phyloP scores from a whole-genome alignment of 2,888 invertebrate species.

The Sturmia bella region DNA sequence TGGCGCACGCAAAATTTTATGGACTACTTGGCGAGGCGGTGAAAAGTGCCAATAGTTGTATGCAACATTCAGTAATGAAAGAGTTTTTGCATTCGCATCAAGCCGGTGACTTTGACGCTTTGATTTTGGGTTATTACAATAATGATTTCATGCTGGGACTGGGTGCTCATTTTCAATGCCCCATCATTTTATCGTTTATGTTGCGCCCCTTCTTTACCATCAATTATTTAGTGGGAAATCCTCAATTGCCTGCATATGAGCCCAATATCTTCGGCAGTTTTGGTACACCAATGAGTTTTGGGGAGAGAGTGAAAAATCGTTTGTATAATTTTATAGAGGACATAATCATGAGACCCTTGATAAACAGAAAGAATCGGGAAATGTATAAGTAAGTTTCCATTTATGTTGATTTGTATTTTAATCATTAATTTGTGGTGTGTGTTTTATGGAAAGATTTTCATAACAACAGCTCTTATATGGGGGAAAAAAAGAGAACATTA shows the following conservation, averaged over 20 bases:
- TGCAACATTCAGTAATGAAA: conserved; percentile 69
- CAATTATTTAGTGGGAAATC: conserved; percentile 75
- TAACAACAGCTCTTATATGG: too few species aligned
- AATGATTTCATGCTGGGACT: conserved; percentile 79
- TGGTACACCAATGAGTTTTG: conserved; percentile 72
- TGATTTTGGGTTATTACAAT: conserved; percentile 76
- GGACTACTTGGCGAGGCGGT: too few species aligned
- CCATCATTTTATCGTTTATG: conserved; percentile 76
- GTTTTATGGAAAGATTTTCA: too few species aligned
- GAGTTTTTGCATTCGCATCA: conserved; percentile 71
- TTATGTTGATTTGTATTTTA: too few species aligned
- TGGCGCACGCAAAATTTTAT: too few species aligned
- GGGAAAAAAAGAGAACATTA: too few species aligned
- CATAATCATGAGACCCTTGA: conserved; percentile 3
- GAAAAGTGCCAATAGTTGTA: conserved; percentile 69
- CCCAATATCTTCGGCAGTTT: conserved; percentile 71
- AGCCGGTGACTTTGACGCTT: conserved; percentile 75
- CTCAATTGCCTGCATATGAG: conserved; percentile 74
- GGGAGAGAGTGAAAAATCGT: conserved; percentile 71
- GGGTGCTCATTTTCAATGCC: conserved; percentile 78
- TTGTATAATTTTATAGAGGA: conserved; percentile 60
- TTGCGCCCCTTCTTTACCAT: conserved; percentile 71
- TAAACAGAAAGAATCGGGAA: not conserved
- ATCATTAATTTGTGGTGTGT: too few species aligned
- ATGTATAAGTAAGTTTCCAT: conserved; percentile 54